A percentile compares a stretch with the other conserved stretches of the same genome.
Conservation (phyloP, 2,113 vertebrate genomes). For the Panthera leo region DNA sequence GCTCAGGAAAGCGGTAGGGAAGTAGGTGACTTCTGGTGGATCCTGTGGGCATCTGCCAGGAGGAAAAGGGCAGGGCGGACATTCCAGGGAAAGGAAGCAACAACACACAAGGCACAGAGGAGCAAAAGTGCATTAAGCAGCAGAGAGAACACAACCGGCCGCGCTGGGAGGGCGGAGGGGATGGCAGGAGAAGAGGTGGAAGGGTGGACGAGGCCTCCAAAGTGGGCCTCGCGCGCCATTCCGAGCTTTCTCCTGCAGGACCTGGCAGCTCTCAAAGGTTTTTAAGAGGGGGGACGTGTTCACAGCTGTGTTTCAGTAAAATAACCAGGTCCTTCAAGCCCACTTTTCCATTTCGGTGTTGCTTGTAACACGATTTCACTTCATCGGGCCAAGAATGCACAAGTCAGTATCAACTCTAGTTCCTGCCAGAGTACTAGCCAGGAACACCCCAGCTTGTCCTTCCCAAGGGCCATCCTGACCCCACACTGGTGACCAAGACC, state of each 20-base stretch:
- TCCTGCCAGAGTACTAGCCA: background rate
- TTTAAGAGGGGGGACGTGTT: background rate
- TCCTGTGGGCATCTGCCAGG: background rate
- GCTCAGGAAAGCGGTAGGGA: background rate
- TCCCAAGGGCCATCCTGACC: background rate
- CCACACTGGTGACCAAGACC: background rate
- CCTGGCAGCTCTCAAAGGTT: background rate
- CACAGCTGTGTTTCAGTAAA: conserved; percentile 35
- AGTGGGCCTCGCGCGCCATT: background rate
- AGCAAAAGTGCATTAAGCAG: background rate
- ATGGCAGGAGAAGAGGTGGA: background rate
- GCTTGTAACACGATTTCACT: conserved; percentile 11
- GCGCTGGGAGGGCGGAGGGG: rapidly evolving
- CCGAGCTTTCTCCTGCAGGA: background rate
- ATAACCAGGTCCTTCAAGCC: background rate
- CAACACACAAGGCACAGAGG: background rate
- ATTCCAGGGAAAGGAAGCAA: background rate
- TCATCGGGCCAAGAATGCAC: background rate
- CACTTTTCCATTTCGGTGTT: conserved; percentile 22
- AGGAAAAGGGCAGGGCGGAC: background rate
- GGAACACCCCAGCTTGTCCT: background rate
- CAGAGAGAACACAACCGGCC: background rate
- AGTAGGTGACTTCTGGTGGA: background rate
- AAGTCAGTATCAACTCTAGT: background rate
- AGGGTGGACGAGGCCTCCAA: background rate